Conservation (phyloP, 2,888 invertebrate genomes). For the Acheta domesticus region DNA sequence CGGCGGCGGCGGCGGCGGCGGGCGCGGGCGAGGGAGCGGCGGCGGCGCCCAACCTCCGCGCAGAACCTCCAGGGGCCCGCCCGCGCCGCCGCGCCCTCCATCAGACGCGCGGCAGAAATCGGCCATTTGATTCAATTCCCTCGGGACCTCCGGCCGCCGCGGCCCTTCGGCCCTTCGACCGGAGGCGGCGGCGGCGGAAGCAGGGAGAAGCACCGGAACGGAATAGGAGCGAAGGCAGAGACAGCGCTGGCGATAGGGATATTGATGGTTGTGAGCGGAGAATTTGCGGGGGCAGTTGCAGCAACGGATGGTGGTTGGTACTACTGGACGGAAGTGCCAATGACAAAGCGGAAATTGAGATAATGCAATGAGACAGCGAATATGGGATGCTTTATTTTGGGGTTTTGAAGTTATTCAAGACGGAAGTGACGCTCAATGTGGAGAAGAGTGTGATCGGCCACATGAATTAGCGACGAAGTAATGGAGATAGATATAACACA, state of each 20-base stretch:
- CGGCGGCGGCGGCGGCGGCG: not conserved
- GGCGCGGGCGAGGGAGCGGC: not conserved
- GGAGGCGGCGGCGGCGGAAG: slow-evolving; percentile 18
- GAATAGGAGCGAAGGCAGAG: slow-evolving; percentile 20
- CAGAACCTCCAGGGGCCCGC: not conserved
- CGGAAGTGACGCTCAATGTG: too few species aligned
- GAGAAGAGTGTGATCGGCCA: too few species aligned
- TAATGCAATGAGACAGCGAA: too few species aligned
- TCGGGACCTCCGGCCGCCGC: slow-evolving; percentile 22
- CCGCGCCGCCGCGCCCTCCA: slow-evolving; percentile 4
- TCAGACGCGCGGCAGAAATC: slow-evolving; percentile 31
- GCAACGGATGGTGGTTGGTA: not conserved
- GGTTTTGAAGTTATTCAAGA: too few species aligned
- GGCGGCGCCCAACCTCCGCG: not conserved
- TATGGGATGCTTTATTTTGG: too few species aligned
- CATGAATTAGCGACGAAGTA: too few species aligned
- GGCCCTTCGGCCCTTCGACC: slow-evolving; percentile 21
- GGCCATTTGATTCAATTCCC: slow-evolving; percentile 37
- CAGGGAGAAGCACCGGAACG: slow-evolving; percentile 20
- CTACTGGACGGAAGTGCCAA: too few species aligned
- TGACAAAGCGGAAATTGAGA: too few species aligned
- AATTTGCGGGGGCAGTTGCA: not conserved
- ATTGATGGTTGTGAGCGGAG: not conserved
- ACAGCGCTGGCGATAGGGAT: not conserved
- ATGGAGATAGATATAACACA: too few species aligned